Evolutionary conservation across 2,888 invertebrate species (phyloP), one percentile per base, ranked within the genome.

Genomic region (Pediacus dermestoides): DNA sequence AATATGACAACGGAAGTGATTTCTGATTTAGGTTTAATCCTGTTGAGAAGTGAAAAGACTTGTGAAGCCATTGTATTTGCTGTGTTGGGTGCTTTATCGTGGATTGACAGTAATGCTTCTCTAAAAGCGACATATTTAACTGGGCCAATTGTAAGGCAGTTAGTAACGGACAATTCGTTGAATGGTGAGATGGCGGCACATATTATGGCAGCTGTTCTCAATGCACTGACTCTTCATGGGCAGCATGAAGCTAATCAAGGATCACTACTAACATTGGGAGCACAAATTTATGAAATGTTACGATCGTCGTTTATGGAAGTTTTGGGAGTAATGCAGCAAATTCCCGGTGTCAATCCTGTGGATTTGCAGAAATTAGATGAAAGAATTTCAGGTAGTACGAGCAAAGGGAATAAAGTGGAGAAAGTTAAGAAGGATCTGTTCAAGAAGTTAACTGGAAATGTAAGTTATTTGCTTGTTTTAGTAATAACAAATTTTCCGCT

Each of bases 201-300:
- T 54, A 82, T 89, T 30, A 82, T 91, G 68, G 80, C 81, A 0
- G 81, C 85, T 1, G 81, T 89, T 48, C 50, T 69, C 25, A 66
- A 69, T 50, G 91, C 89, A 30, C 74, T 94, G 44, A 85, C 89
- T 48, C 72, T 84, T 44, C 90, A 93, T 62, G 94, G 94, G 0
- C 88, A 92, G 61, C 92, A 93, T 64, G 93, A 93, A 57, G 82
- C 85, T 7, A 88, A 88, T 72, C 89, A 88, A 64, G 86, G 89
- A 8, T 78, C 82, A 1, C 69, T 92, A 27, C 74, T 91, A 3
- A 82, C 83, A 3, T 74, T 91, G 14, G 90, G 88, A 2, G 82
- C 90, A 1, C 87, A 87, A 70, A 81, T 88, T 33, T 94, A 93
- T 69, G 92, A 93, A 67, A 74, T 82, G 44, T 71, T 91, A 22